phyloP scores from a whole-genome alignment of 2,797 vertebrate genomes.

The Sylvia borin region DNA sequence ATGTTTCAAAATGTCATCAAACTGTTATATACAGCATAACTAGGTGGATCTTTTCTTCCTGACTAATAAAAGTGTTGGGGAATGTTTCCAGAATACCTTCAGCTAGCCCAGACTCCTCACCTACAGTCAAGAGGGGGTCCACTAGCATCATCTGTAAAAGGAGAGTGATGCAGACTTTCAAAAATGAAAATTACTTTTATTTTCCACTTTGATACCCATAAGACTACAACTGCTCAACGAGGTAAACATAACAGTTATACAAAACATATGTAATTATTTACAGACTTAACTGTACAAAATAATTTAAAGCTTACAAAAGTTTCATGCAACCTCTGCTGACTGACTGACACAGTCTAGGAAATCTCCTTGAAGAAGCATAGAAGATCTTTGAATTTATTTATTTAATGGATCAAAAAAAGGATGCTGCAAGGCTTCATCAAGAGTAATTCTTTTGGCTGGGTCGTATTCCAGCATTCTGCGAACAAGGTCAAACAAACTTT shows the following conservation, averaged over 20 bases:
- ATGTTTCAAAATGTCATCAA: not conserved
- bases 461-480: conserved; percentile 94
- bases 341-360: conserved; percentile 93
- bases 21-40: accelerated
- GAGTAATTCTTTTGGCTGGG: conserved; percentile 86
- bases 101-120: not conserved
- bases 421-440: conserved; percentile 88
- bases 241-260: conserved; percentile 69
- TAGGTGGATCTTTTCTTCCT: not conserved
- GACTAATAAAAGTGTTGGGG: not conserved
- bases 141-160: not conserved
- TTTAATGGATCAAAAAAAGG: conserved; percentile 83
- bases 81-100: not conserved
- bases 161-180: not conserved
- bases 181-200: conserved; percentile 76
- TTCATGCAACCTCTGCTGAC: conserved; percentile 77
- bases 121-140: not conserved
- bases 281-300: conserved; percentile 79
- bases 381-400: not conserved
- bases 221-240: conserved; percentile 71
- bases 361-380: conserved; percentile 81
- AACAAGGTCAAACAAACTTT: conserved; percentile 91
- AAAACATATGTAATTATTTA: conserved; percentile 73
- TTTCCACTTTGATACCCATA: conserved; percentile 67
- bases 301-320: conserved; percentile 75